Percentiles rank a stretch among this genome's conserved stretches.
Conservation (phyloP, 2,113 vertebrate genomes). For the Galbula dea region DNA sequence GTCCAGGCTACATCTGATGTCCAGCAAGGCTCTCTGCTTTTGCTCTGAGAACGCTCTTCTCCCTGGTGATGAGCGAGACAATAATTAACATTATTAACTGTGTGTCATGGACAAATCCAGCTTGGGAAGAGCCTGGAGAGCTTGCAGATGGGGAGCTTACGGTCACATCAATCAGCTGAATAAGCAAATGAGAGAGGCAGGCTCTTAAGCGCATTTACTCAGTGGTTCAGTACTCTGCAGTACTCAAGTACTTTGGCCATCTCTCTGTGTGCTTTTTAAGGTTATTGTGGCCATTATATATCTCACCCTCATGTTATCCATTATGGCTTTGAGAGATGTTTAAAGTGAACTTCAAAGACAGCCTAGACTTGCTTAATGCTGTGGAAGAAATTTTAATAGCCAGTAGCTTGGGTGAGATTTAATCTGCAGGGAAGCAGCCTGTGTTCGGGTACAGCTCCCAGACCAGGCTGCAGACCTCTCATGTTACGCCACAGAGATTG, state of each 20-base stretch:
- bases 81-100: constrained; percentile 21
- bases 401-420: background rate
- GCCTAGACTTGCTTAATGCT: background rate
- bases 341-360: constrained; percentile 50
- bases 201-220: background rate
- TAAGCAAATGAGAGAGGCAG: constrained; percentile 45
- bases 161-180: constrained; percentile 9
- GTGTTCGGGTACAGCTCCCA: fast-evolving
- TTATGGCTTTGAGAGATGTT: constrained; percentile 1
- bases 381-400: background rate
- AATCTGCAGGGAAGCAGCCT: background rate
- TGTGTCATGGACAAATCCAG: background rate
- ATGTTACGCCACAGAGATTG: background rate
- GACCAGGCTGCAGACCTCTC: background rate
- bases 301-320: constrained; percentile 9
- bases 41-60: fast-evolving
- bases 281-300: background rate
- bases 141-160: constrained; percentile 18
- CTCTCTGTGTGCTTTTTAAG: background rate
- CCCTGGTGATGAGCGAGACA: background rate
- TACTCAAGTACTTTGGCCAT: background rate
- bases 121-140: background rate
- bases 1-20: background rate
- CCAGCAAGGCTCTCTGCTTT: background rate
- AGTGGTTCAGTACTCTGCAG: background rate